Evolutionary conservation across 2,797 vertebrate species (phyloP).

Genomic region (Sternarchorhynchus goeldii): DNA sequence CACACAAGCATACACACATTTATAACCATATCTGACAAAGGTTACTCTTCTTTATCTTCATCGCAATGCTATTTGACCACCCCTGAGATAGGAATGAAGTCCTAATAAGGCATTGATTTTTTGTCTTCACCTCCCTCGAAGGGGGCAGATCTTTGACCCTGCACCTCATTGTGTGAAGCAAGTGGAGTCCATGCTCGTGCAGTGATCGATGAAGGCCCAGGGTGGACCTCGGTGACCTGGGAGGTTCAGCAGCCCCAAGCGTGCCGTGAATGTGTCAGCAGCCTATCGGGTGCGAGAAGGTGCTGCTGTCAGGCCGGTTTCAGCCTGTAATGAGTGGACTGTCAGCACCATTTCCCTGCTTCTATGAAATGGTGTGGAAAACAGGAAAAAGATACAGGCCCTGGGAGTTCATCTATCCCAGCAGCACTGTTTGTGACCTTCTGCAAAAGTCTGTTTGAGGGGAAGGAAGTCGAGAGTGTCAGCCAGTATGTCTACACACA

Average conservation of each 20-base stretch:
- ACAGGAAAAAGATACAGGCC: slow-evolving; percentile 59
- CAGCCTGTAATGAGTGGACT: slow-evolving; percentile 54
- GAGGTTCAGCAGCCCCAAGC: slow-evolving; percentile 59
- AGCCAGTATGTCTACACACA: not conserved
- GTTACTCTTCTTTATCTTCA: slow-evolving; percentile 73
- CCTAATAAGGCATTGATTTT: slow-evolving; percentile 76
- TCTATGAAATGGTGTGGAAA: slow-evolving; percentile 76
- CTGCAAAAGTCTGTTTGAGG: slow-evolving; percentile 43
- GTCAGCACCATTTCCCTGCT: slow-evolving; percentile 61
- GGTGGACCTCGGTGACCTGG: not conserved
- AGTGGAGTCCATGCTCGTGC: slow-evolving; percentile 62
- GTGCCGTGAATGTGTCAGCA: slow-evolving; percentile 67
- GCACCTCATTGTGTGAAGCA: slow-evolving; percentile 60
- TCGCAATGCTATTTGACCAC: slow-evolving; percentile 56
- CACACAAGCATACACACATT: slow-evolving; percentile 58
- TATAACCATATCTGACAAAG: slow-evolving; percentile 70
- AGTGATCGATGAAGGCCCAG: slow-evolving; percentile 60
- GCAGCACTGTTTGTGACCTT: slow-evolving; percentile 62
- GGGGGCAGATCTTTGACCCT: slow-evolving; percentile 69
- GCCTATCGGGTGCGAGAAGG: slow-evolving; percentile 59
- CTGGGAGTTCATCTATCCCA: slow-evolving; percentile 63
- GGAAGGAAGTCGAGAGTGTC: not conserved
- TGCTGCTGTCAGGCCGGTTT: slow-evolving; percentile 27
- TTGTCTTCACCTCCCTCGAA: slow-evolving; percentile 55
- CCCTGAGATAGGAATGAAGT: slow-evolving; percentile 62